Conservation (phyloP, 2,797 vertebrate species). For the Muraenolepis orangiensis region DNA sequence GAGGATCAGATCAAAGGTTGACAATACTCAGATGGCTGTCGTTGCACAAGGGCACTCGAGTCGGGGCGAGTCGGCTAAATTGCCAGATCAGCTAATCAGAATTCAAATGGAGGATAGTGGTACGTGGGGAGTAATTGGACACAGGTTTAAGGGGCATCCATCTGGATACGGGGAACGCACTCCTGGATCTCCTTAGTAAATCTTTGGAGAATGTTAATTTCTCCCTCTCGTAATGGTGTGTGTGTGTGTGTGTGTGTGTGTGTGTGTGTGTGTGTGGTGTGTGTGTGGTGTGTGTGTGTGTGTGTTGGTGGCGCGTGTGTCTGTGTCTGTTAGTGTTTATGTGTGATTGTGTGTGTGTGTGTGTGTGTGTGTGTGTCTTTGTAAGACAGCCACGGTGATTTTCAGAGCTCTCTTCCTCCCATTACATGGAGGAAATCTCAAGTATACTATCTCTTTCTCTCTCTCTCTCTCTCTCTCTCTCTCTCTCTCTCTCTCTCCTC, state of each 20-base stretch:
- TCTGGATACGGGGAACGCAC: constrained; percentile 55
- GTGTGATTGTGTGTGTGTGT: neutral
- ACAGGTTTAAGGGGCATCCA: constrained; percentile 71
- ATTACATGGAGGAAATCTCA: constrained; percentile 53
- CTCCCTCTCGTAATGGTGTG: constrained; percentile 59
- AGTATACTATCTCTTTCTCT: constrained; percentile 54
- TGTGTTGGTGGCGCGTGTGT: too few relatives aligned
- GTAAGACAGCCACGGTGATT: constrained; percentile 49
- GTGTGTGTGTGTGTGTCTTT: neutral
- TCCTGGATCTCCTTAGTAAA: constrained; percentile 51
- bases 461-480: too few relatives aligned
- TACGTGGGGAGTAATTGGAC: constrained; percentile 73
- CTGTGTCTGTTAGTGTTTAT: constrained; percentile 7
- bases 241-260: constrained; percentile 1
- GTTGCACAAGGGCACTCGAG: constrained; percentile 71
- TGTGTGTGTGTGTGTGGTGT: neutral
- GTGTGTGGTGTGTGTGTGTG: neutral
- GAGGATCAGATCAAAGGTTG: constrained; percentile 73
- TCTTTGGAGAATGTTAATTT: constrained; percentile 72
- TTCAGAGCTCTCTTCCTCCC: too few relatives aligned
- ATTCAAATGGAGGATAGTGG: constrained; percentile 72
- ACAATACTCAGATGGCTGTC: constrained; percentile 63
- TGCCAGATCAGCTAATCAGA: constrained; percentile 75
- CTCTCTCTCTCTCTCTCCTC: too few relatives aligned
- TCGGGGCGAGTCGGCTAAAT: constrained; percentile 58